Percentiles rank a stretch among this genome's conserved stretches.
Conservation (phyloP, 2,888 invertebrate genomes). For the Melikaiella ostensackeni region DNA sequence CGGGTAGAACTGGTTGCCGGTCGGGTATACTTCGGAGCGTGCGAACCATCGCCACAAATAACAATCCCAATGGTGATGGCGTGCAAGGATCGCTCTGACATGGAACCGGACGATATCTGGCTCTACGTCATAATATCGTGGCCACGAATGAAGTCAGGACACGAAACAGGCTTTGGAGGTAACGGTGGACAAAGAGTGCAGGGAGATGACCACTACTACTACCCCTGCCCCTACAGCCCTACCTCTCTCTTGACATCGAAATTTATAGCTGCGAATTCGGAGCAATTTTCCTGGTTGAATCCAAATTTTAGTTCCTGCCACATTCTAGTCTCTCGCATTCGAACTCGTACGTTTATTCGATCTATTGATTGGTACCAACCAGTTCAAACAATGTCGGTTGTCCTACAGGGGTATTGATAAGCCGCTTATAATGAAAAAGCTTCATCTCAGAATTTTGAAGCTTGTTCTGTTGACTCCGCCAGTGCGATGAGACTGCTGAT, state of each 20-base stretch:
- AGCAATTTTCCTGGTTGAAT: constrained; percentile 35
- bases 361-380: not conserved
- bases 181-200: constrained; percentile 32
- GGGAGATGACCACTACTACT: constrained; percentile 3
- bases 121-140: constrained; percentile 53
- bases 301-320: constrained; percentile 32
- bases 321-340: constrained; percentile 3
- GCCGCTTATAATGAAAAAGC: too few species aligned
- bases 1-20: not conserved
- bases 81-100: constrained; percentile 49
- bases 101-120: constrained; percentile 47
- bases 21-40: constrained; percentile 26
- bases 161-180: constrained; percentile 10
- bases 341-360: constrained; percentile 5
- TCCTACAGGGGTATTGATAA: not conserved
- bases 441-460: too few species aligned
- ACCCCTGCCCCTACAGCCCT: constrained; percentile 45
- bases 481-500: too few species aligned
- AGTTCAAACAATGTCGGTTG: constrained; percentile 10
- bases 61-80: constrained; percentile 49
- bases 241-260: constrained; percentile 41
- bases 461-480: too few species aligned
- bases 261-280: constrained; percentile 35
- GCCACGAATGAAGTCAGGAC: constrained; percentile 52
- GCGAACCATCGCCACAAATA: constrained; percentile 53